Conservation (phyloP, 2,113 vertebrate species). For the Dermatemys mawii region DNA sequence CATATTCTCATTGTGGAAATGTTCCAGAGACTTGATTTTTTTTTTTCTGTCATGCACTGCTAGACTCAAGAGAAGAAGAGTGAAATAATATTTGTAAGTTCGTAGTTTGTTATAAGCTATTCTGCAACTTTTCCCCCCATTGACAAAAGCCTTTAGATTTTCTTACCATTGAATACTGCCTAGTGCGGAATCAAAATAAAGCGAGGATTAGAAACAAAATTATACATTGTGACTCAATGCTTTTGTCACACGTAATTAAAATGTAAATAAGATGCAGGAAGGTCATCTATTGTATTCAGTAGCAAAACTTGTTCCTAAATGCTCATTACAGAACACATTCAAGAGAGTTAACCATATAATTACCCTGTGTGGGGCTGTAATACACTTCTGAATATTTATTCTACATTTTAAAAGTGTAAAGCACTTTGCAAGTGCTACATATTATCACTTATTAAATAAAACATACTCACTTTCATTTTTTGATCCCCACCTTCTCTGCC, state of each 20-base stretch:
- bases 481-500: neutral
- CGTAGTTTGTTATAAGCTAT: constrained; percentile 13
- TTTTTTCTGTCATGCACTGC: neutral
- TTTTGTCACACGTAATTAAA: constrained; percentile 61
- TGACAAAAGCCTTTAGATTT: constrained; percentile 43
- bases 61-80: constrained; percentile 27
- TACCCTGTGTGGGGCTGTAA: neutral
- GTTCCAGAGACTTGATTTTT: constrained; percentile 26
- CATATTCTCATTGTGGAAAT: constrained; percentile 67
- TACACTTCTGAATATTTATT: no score
- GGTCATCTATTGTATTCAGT: constrained; percentile 52
- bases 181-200: constrained; percentile 71
- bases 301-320: constrained; percentile 44
- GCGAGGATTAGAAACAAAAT: constrained; percentile 51
- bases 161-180: constrained; percentile 56
- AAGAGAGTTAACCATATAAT: constrained; percentile 65
- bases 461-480: neutral
- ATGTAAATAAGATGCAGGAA: constrained; percentile 70
- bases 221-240: constrained; percentile 37
- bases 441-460: neutral
- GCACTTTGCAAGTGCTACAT: neutral
- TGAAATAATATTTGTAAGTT: constrained; percentile 17
- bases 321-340: constrained; percentile 38
- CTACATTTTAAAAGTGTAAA: neutral
- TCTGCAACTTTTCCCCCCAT: neutral